Evolutionary conservation across 2,797 vertebrate genomes (phyloP).

Genomic region (Protosalanx chinensis): DNA sequence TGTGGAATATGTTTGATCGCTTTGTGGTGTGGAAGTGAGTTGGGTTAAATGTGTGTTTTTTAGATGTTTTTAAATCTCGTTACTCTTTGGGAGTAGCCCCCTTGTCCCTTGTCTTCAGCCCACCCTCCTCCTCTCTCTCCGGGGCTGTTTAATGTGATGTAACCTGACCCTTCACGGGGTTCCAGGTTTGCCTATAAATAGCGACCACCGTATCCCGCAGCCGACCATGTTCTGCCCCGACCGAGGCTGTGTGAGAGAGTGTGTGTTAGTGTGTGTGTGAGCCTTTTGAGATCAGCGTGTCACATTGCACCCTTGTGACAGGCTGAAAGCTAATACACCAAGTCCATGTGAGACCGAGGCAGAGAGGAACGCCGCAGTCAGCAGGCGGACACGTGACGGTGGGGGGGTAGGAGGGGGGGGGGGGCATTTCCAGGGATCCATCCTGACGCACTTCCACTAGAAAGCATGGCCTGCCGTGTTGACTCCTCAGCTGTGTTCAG

Average conservation of each 20-base stretch:
- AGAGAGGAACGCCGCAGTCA: slow-evolving; percentile 29
- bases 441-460: slow-evolving; percentile 19
- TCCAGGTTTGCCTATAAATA: slow-evolving; percentile 55
- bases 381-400: slow-evolving; percentile 34
- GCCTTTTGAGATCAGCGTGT: slow-evolving; percentile 47
- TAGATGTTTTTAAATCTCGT: too few species aligned
- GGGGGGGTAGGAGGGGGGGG: background rate
- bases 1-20: too few species aligned
- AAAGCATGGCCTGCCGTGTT: background rate
- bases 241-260: slow-evolving; percentile 10
- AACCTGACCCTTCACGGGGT: slow-evolving; percentile 36
- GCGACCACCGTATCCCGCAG: background rate
- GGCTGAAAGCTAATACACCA: slow-evolving; percentile 31
- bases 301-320: slow-evolving; percentile 64
- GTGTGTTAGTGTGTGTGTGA: slow-evolving; percentile 3
- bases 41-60: too few species aligned
- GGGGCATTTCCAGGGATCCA: slow-evolving; percentile 21
- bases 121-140: background rate
- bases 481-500: slow-evolving; percentile 3
- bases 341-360: slow-evolving; percentile 43
- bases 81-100: background rate
- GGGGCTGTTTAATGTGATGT: slow-evolving; percentile 33
- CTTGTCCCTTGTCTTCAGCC: background rate
- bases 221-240: background rate
- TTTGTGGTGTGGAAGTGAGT: too few species aligned